Evolutionary conservation across 2,797 vertebrate genomes (phyloP).

Genomic region (Premnoplex brunnescens): DNA sequence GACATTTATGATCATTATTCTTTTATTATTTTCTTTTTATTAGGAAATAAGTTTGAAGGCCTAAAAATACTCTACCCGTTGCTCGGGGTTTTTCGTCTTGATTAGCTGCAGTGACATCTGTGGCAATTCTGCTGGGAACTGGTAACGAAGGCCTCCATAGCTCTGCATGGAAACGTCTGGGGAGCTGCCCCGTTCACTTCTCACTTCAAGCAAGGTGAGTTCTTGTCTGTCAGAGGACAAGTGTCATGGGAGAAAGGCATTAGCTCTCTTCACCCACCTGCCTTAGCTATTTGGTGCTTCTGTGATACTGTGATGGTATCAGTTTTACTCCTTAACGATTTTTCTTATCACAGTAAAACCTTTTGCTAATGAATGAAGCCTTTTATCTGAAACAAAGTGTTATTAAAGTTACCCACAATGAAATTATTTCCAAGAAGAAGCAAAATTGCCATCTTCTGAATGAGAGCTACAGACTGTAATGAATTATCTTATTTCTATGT

Average conservation of each 20-base stretch:
- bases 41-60: neutral
- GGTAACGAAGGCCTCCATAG: conserved; percentile 75
- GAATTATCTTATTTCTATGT: neutral
- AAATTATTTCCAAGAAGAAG: neutral
- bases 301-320: neutral
- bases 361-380: neutral
- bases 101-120: conserved; percentile 79
- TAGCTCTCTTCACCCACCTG: neutral
- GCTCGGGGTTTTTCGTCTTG: conserved; percentile 68
- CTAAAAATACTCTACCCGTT: conserved; percentile 73
- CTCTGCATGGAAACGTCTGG: conserved; percentile 54
- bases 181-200: conserved; percentile 12
- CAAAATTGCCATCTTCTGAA: neutral
- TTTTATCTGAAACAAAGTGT: neutral
- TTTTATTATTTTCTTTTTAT: neutral
- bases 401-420: neutral
- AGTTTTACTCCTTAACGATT: neutral
- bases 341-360: neutral
- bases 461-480: neutral
- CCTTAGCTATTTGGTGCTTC: neutral
- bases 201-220: conserved; percentile 64
- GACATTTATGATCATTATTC: neutral
- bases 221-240: conserved; percentile 41
- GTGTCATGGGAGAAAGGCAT: neutral
- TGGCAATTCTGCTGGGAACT: conserved; percentile 56